Base-by-base conservation (phyloP, 2,888 invertebrate genomes). In the Ectobius pallidus region DNA sequence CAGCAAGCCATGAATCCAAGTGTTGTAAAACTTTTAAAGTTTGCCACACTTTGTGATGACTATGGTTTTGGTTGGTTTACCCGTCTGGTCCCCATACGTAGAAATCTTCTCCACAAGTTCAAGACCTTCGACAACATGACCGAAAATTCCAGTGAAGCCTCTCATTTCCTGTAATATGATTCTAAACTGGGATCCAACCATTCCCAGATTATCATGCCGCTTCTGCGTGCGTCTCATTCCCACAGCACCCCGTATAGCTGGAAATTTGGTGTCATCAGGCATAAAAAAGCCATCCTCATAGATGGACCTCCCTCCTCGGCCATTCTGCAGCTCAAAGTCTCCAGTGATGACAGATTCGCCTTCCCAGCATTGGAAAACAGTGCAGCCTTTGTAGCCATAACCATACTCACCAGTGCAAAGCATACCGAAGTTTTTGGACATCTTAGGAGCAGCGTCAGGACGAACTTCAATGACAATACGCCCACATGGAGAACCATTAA, bases 101-200 rank as follows among this genome's bases (percentile, higher is more conserved):
- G 92, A 91, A 78, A 93, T 91, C 81, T 91, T 90, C 81, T 92
- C 93, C 74, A 93, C 89, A 78, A 93, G 85, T 79, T 92, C 92
- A 76, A 93, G 85, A 20, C 93, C 93, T 79, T 93, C 92, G 77
- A 93, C 89, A 16, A 94, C 92, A 83, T 90, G 90, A 42, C 91
- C 93, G 81, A 94, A 93, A 77, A 93, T 93, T 52, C 91, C 93
- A 4, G 93, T 92, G 83, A 93, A 93, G 55, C 92, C 92, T 75
- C 92, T 87, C 91, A 92, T 93, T 81, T 93, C 92, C 77, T 92
- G 90, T 79, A 93, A 84, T 78, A 93, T 91, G 76, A 93, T 89
- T 76, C 93, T 89, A 84, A 93, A 94, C 82, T 93, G 93, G 73
- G 93, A 93, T 27, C 93, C 93, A n/a, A 93, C 93, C 86, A 92